phyloP scores from a whole-genome alignment of 23 tunicate species.

The Diplosoma virens region DNA sequence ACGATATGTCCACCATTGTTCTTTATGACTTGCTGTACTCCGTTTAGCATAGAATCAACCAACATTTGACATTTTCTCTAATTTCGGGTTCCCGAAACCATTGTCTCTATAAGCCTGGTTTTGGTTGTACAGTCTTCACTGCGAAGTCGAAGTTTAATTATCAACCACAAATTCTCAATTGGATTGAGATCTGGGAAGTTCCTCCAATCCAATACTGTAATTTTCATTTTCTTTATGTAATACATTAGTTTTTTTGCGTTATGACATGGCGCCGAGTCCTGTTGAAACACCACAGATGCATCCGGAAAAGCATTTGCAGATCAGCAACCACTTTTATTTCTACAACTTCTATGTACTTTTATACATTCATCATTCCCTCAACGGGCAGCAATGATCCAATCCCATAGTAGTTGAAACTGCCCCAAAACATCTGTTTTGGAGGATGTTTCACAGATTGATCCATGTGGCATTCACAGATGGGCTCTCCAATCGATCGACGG shows the following conservation, averaged over 20 bases:
- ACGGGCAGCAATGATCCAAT: slow-evolving; percentile 7
- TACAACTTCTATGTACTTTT: slow-evolving; percentile 3
- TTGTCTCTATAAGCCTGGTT: slow-evolving; percentile 16
- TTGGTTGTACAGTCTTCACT: slow-evolving; percentile 24
- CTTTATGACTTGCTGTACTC: too few species aligned
- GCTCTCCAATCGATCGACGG: slow-evolving; percentile 18
- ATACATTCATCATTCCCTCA: slow-evolving; percentile 12
- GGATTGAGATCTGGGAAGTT: slow-evolving; percentile 16
- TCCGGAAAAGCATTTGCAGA: slow-evolving; percentile 20
- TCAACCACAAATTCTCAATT: slow-evolving; percentile 22
- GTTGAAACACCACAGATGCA: slow-evolving; percentile 10
- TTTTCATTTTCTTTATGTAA: slow-evolving; percentile 8
- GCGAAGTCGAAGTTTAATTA: not conserved
- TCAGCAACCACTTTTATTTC: slow-evolving; percentile 16
- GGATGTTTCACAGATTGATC: slow-evolving; percentile 13
- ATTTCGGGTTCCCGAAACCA: too few species aligned
- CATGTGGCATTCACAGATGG: slow-evolving; percentile 20
- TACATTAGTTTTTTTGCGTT: slow-evolving; percentile 15
- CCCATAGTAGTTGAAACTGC: slow-evolving; percentile 5
- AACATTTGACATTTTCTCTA: too few species aligned
- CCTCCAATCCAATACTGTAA: slow-evolving; percentile 15
- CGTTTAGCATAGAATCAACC: too few species aligned
- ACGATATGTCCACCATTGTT: too few species aligned
- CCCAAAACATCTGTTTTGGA: slow-evolving; percentile 24
- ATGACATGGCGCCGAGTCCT: slow-evolving; percentile 3